Percentiles rank a stretch among this genome's conserved stretches.
These are phyloP conservation scores for Danionella dracula DNA, from an alignment of 2,797 vertebrate genomes.

Conservation along the genomic window DNA sequence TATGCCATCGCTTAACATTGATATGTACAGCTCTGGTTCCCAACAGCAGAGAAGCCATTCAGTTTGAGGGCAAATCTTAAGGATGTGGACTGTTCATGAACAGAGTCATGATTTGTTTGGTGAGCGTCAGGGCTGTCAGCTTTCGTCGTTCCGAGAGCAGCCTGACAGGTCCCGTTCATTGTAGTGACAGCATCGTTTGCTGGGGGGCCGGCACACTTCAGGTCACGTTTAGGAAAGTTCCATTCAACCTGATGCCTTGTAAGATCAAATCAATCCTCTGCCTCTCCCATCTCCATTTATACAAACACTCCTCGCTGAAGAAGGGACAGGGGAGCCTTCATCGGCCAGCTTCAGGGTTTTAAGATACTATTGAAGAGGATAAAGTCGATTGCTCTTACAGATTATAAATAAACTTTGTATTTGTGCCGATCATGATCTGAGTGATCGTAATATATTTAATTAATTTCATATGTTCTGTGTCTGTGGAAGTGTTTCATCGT, in stretches of 20 bases:
- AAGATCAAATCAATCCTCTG: slow-evolving; percentile 76
- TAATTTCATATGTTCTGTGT: no score
- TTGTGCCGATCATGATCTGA: no score
- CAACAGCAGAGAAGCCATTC: neutral
- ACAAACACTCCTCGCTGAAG: slow-evolving; percentile 61
- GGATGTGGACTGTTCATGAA: slow-evolving; percentile 68
- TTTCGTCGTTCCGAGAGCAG: slow-evolving; percentile 56
- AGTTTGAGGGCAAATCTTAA: slow-evolving; percentile 59
- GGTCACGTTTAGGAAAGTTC: slow-evolving; percentile 76
- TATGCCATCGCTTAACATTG: no score
- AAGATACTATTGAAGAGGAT: neutral
- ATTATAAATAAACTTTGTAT: neutral
- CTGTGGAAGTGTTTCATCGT: no score
- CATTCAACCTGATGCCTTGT: slow-evolving; percentile 76
- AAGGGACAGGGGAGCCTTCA: slow-evolving; percentile 26
- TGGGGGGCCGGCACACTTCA: slow-evolving; percentile 76
- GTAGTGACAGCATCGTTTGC: slow-evolving; percentile 76
- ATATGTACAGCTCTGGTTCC: no score
- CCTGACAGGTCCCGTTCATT: slow-evolving; percentile 63
- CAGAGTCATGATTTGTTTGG: slow-evolving; percentile 71
- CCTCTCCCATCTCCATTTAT: slow-evolving; percentile 58
- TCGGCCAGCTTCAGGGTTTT: slow-evolving; percentile 15
- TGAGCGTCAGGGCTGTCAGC: slow-evolving; percentile 69
- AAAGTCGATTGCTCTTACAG: neutral
- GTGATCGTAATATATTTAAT: no score